Base-by-base conservation (phyloP, 2,888 invertebrate species). In the Napeogenes inachia region DNA sequence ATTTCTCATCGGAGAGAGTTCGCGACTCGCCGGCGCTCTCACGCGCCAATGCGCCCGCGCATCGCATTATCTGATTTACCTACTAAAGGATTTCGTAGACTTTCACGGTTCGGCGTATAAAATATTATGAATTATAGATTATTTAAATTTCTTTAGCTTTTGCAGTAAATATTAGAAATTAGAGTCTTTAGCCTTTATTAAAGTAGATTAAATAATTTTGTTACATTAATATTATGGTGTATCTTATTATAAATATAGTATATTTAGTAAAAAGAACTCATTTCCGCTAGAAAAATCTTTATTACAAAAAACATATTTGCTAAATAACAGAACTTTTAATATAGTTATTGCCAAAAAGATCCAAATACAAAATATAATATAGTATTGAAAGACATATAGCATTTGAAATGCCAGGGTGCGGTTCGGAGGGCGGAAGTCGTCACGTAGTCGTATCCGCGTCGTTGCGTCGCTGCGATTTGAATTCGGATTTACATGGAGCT, bases 371-470 rank as follows among this genome's bases (percentile, higher is more conserved):
- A 5, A 35, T 4, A 35, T 5, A 35, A 3, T 35, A 35, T 35
- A 35, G 35, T 35, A 35, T 35, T 35, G 35, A 35, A 35, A 57
- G 59, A 63, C 59, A 68, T 65, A 66, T 69, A 66, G 69, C 77
- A 77, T 80, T 79, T 80, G 75, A 78, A 82, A 80, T 75, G 78
- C 79, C 78, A 77, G 73, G 76, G 76, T 70, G 70, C 67, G 72
- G 71, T 70, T 71, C 71, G 69, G 73, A 71, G 73, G 73, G 70
- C 73, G 80, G 78, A 77, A 79, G 79, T 80, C 80, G 78, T 78
- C 81, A 79, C 80, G 79, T 78, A 75, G 73, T 73, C 75, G 73
- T 71, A 68, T 66, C 65, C 78, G 76, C 75, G 68, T 75, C 75
- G 74, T 74, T 75, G 72, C 71, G 42, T 42, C 10, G 66, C 74